A percentile compares a stretch with the other conserved stretches of the same genome.
Conservation (phyloP, 1,140 invertebrate genomes). For the Achatina immaculata region DNA sequence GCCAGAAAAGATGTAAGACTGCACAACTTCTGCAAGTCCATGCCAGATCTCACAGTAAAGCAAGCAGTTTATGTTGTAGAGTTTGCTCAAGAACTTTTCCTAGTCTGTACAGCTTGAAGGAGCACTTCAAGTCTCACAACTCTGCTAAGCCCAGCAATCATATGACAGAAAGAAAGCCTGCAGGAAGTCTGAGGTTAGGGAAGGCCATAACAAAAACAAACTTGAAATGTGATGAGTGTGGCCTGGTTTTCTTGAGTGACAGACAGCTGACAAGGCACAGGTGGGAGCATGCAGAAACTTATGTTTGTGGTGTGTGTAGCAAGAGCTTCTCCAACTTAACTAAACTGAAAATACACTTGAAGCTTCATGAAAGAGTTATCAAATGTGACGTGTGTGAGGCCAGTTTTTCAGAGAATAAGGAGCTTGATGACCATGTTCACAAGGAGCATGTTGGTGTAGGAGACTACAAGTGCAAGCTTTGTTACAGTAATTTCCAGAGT, state of each 20-base stretch:
- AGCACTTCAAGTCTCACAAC: background rate
- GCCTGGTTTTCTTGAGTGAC: background rate
- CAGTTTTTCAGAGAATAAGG: conserved; percentile 17
- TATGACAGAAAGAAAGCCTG: background rate
- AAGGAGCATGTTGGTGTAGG: background rate
- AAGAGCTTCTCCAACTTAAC: conserved; percentile 14
- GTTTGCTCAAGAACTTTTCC: conserved; percentile 28
- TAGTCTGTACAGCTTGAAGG: conserved; percentile 2
- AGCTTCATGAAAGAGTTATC: conserved; percentile 8
- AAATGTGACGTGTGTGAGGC: conserved; percentile 16
- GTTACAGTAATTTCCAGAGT: background rate
- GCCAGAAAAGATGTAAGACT: conserved; percentile 29
- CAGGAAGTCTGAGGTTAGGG: background rate
- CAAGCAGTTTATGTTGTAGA: conserved; percentile 15
- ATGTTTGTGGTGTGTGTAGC: conserved; percentile 16
- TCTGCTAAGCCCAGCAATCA: background rate
- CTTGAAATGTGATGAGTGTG: conserved; percentile 12
- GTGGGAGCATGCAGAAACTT: background rate
- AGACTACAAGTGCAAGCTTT: conserved; percentile 8
- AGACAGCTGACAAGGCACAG: conserved; percentile 8
- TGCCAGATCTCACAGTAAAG: conserved; percentile 5
- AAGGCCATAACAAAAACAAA: background rate
- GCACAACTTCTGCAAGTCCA: conserved; percentile 22
- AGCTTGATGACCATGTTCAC: conserved; percentile 4
- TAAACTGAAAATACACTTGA: conserved; percentile 26